Base-by-base conservation (phyloP, 1,140 invertebrate species). In the Danaus plexippus region DNA sequence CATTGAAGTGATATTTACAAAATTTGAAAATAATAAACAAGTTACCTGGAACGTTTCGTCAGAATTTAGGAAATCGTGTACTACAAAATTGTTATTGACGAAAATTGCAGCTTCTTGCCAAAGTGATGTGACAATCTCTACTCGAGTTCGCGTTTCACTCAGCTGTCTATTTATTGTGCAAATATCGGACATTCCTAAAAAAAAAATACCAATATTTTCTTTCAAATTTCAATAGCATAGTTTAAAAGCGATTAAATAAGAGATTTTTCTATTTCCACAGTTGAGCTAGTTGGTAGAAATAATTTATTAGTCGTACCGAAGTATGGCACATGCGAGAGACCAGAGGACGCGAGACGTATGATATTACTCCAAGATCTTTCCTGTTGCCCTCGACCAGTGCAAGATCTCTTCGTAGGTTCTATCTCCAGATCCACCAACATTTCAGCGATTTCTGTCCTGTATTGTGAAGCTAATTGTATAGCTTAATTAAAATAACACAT, bases 81-180 rank as follows among this genome's bases (percentile, higher is more conserved):
- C 54, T 9, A 81, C 64, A 57, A 85, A 85, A 52, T 81, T 80
- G 48, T 85, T 85, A 54, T 85, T 84, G 22, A 80, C 67, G 44
- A 70, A 82, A 45, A 80, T 54, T 0, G 81, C 77, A 12, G 77
- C 79, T 6, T 85, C 76, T 44, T 77, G 70, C 71, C 79, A 83
- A 54, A 71, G 82, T 1, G 80, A 85, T 12, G 79, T 74, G 0
- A 68, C 48, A 5, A 85, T 45, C 45, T 87, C 80, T 6, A 84
- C 75, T 0, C 78, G 73, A 11, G 76, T 82, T 11, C 79, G 63
- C 0, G 77, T 79, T 54, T 69, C 70, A 22, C 74, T 75, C 8
- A 87, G 64, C 46, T 85, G 79, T n/a, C 77, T 72, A 54, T 73
- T 77, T 44, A 84, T 72, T 2, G 65, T 52, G 55, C 75, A 80